Percentiles rank a stretch among this genome's conserved stretches.
phyloP scores from a whole-genome alignment of 2,888 invertebrate genomes.

The Dichetophora obliterata region DNA sequence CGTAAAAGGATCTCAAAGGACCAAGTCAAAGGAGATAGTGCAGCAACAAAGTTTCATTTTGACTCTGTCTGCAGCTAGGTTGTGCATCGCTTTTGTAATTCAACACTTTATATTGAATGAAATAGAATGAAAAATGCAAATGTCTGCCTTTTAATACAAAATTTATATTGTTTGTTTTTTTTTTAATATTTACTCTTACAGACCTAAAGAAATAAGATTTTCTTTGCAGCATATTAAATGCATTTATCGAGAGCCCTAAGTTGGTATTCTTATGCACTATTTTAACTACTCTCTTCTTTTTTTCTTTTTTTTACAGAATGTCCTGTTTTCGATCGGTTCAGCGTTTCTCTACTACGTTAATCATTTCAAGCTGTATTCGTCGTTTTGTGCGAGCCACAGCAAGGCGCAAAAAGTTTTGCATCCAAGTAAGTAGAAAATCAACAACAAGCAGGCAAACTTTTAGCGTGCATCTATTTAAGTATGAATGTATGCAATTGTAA shows the following conservation, averaged over 20 bases:
- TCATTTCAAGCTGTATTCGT: slow-evolving; percentile 98
- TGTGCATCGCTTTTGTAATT: no score
- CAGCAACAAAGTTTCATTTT: no score
- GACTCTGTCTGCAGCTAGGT: no score
- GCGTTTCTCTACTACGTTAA: slow-evolving; percentile 98
- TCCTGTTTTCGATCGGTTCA: slow-evolving; percentile 94
- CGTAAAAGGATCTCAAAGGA: no score
- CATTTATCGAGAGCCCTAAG: not conserved
- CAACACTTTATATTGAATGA: no score
- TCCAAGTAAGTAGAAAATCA: slow-evolving; percentile 83
- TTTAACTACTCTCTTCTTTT: not conserved
- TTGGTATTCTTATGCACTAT: not conserved
- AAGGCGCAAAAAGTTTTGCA: slow-evolving; percentile 98
- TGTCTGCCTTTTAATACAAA: slow-evolving; percentile 6
- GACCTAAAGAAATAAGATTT: no score
- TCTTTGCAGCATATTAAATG: not conserved
- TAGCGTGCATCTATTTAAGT: not conserved
- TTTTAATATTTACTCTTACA: not conserved
- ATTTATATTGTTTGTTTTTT: not conserved
- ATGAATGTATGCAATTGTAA: not conserved
- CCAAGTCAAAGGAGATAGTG: no score
- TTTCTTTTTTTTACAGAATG: slow-evolving; percentile 78
- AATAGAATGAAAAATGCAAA: slow-evolving; percentile 16
- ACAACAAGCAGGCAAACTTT: not conserved
- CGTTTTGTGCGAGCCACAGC: slow-evolving; percentile 98